Evolutionary conservation across 2,888 invertebrate species (phyloP), one percentile per base, ranked within the genome.

Genomic region (Tridacna gigas): DNA sequence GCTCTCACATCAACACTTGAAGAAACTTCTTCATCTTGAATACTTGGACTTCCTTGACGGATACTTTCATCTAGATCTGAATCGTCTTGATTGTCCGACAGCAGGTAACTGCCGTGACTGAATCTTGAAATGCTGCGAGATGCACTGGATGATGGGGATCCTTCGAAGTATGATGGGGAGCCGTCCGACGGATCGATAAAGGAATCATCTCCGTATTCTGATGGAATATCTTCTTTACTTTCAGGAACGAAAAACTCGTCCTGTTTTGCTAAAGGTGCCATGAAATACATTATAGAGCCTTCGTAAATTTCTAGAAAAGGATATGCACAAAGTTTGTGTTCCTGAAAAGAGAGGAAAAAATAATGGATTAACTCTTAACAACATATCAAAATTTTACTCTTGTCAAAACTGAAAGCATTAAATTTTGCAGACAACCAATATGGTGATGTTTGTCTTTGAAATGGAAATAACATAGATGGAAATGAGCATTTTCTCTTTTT

Each of bases 271-370:
- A 95, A 90, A 0, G 95, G 95, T 9, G 95, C 95, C 90, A 95
- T 92, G 90, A 95, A 95, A 45, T 94, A 89, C 15, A 95, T 95
- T 22, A 86, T 87, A 28, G 91, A 86, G 37, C 92, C 93, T 82
- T 94, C 94, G 88, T 95, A 95, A 13, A 95, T 91, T 89, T 95
- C 95, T 56, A 95, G 87, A 88, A 94, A 93, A 18, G 95, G 95
- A 89, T 95, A 94, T 9, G 95, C 95, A 90, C 95, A 95, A 25
- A 95, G 91, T 77, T 93, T 90, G 65, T 91, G 89, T 47, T 93
- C 92, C 94, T 94, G 89, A 86, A 84, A 78, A 71, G 80, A 73
- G 22, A 78, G 48, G 9, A 51, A 9, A 12, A 63, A 60, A 12
- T 13, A 22, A 63, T 63, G 22, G 11, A 63, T 63, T 11, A n/a